Percentiles rank a stretch among this genome's conserved stretches.
Evolutionary conservation across 2,888 invertebrate genomes (phyloP).

Genomic region (Geotrupes spiniger): DNA sequence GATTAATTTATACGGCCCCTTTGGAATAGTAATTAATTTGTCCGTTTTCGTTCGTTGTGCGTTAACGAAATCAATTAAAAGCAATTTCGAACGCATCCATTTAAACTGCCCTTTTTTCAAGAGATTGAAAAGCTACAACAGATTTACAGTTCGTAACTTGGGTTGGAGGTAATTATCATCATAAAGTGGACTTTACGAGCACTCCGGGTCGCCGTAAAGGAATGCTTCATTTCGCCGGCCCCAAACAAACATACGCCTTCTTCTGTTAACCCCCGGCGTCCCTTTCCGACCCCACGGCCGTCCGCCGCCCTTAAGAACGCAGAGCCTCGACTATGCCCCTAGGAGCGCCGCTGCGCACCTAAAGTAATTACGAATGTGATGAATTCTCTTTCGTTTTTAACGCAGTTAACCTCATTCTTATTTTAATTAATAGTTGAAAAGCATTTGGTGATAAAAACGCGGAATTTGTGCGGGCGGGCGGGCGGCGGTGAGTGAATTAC

Average conservation of each 20-base stretch:
- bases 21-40: too few relatives aligned
- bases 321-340: conserved; percentile 28
- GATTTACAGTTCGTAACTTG: conserved; percentile 20
- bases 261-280: conserved; percentile 20
- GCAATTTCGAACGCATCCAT: too few relatives aligned
- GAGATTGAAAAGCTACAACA: conserved; percentile 16
- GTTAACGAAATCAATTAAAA: too few relatives aligned
- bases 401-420: conserved; percentile 39
- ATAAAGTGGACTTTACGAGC: conserved; percentile 53
- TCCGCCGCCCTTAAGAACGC: conserved; percentile 24
- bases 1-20: too few relatives aligned
- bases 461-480: conserved; percentile 12
- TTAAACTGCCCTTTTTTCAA: conserved; percentile 2
- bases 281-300: conserved; percentile 20
- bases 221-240: conserved; percentile 45
- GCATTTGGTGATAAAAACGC: conserved; percentile 18
- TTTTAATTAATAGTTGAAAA: conserved; percentile 30
- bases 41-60: too few relatives aligned
- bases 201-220: conserved; percentile 44
- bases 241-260: conserved; percentile 40
- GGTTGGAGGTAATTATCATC: conserved; percentile 50
- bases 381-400: conserved; percentile 45
- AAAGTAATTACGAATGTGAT: conserved; percentile 49
- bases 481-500: conserved; percentile 22
- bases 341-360: conserved; percentile 42